These are phyloP conservation scores for Pseudomyrmex sp. DNA, from an alignment of 1,140 invertebrate genomes.

Conservation along the genomic window DNA sequence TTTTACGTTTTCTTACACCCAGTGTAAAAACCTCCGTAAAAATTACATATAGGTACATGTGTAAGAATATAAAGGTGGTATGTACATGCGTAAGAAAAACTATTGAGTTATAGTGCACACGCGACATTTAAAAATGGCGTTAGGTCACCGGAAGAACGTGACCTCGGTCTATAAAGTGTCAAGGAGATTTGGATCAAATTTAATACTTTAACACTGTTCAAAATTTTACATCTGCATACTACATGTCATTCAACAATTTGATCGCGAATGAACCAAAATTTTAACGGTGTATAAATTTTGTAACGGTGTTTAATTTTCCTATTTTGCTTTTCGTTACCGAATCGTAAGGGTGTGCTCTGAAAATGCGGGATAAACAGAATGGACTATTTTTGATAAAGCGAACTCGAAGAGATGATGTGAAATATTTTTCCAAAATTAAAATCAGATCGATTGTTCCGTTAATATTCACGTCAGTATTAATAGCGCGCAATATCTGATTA, in stretches of 20 bases:
- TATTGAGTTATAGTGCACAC: constrained; percentile 41
- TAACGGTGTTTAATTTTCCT: neutral
- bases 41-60: constrained; percentile 28
- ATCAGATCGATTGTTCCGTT: neutral
- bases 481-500: neutral
- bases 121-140: constrained; percentile 60
- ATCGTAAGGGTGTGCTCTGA: neutral
- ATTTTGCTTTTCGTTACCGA: no score
- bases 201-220: constrained; percentile 22
- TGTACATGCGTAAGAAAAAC: constrained; percentile 46
- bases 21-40: constrained; percentile 13
- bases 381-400: neutral
- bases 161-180: constrained; percentile 53
- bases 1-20: constrained; percentile 5
- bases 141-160: constrained; percentile 48
- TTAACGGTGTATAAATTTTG: neutral
- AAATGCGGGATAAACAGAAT: neutral
- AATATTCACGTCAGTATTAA: neutral
- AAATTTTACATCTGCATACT: neutral
- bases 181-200: constrained; percentile 45
- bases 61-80: constrained; percentile 29
- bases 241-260: neutral
- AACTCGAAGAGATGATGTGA: no score
- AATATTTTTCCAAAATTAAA: neutral
- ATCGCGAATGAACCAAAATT: neutral